Conservation (phyloP, 2,888 invertebrate species). For the Allygus modestus region DNA sequence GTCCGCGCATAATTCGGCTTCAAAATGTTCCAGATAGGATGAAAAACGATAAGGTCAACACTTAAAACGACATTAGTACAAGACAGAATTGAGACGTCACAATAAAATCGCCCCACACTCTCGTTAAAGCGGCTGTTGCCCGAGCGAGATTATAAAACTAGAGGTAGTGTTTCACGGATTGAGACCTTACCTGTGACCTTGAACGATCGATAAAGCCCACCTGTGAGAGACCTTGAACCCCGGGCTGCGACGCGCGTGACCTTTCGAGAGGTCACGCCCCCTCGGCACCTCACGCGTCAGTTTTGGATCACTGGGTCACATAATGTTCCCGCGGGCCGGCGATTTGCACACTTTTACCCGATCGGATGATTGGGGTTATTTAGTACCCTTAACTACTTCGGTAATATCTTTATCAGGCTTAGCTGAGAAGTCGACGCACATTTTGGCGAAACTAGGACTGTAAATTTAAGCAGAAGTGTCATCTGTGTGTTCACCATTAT, state of each 20-base stretch:
- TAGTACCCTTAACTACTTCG: no score
- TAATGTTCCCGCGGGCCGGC: neutral
- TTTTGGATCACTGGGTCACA: neutral
- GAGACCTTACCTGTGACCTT: conserved; percentile 8
- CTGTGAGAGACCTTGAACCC: conserved; percentile 35
- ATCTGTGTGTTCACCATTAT: neutral
- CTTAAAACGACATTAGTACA: conserved; percentile 48
- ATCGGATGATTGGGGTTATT: neutral
- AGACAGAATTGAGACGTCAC: conserved; percentile 45
- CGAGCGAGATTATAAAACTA: conserved; percentile 6
- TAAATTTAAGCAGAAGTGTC: no score
- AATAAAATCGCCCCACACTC: conserved; percentile 34
- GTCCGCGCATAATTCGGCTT: conserved; percentile 24
- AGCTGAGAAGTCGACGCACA: no score
- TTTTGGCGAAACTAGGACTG: no score
- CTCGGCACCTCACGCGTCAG: neutral
- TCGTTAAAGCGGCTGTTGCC: conserved; percentile 3
- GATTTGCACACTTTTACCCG: conserved; percentile 17
- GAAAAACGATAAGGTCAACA: conserved; percentile 44
- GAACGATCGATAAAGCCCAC: conserved; percentile 38
- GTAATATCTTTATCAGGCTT: no score
- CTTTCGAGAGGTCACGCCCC: conserved; percentile 2
- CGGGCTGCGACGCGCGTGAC: neutral
- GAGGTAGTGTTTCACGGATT: conserved; percentile 16
- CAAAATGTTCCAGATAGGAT: conserved; percentile 36